Evolutionary conservation across 2,797 vertebrate species (phyloP).

Genomic region (Gastrophryne carolinensis): DNA sequence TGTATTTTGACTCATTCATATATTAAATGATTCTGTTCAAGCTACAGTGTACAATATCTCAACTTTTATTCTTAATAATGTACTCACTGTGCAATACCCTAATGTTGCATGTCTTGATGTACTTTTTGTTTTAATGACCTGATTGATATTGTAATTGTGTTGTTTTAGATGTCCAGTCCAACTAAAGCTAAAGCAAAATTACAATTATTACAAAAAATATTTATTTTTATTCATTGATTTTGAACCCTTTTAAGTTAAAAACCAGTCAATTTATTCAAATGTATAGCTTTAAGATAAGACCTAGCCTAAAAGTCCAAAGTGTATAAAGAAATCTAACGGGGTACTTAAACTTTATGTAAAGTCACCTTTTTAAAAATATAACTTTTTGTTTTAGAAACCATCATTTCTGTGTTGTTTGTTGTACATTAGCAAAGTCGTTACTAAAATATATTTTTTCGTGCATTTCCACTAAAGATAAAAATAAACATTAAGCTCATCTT

Average conservation of each 20-base stretch:
- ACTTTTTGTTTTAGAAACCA: slow-evolving; percentile 10
- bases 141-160: slow-evolving; percentile 89
- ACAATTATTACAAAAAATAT: slow-evolving; percentile 51
- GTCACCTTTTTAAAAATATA: slow-evolving; percentile 19
- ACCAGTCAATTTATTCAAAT: slow-evolving; percentile 45
- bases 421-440: slow-evolving; percentile 44
- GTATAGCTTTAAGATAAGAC: not conserved
- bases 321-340: too few species aligned
- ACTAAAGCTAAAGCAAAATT: slow-evolving; percentile 69
- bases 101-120: slow-evolving; percentile 90
- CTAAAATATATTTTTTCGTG: slow-evolving; percentile 54
- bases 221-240: slow-evolving; percentile 52
- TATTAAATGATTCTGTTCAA: slow-evolving; percentile 60
- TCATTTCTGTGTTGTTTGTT: not conserved
- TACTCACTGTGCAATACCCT: slow-evolving; percentile 85
- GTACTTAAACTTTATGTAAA: too few species aligned
- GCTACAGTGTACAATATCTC: slow-evolving; percentile 56
- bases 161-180: slow-evolving; percentile 88
- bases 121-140: slow-evolving; percentile 86
- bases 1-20: slow-evolving; percentile 53
- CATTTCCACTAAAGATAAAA: slow-evolving; percentile 49
- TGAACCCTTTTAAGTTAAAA: too few species aligned
- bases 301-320: too few species aligned
- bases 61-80: slow-evolving; percentile 60
- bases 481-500: slow-evolving; percentile 48